Conservation (phyloP, 2,888 invertebrate species). For the Microctonus brassicae region DNA sequence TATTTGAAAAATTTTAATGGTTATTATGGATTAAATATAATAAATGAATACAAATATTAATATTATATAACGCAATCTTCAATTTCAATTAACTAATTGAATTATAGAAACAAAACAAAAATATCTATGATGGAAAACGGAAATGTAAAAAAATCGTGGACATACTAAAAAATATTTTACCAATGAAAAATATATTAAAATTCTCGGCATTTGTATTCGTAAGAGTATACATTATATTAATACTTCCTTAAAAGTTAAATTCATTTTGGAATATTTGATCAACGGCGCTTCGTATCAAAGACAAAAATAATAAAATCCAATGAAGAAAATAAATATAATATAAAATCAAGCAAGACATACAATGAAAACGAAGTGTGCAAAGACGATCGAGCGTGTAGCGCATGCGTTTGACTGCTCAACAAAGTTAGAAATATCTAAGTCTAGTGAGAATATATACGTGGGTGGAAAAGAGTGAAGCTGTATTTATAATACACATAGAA, state of each 20-base stretch:
- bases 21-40: background rate
- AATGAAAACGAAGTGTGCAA: slow-evolving; percentile 4
- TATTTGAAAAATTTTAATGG: background rate
- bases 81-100: background rate
- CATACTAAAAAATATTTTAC: background rate
- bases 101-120: background rate
- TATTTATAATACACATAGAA: background rate
- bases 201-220: background rate
- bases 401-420: slow-evolving; percentile 1
- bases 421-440: background rate
- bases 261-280: background rate
- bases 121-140: no score
- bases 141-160: background rate
- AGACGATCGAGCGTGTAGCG: background rate
- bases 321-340: background rate
- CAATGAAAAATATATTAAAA: background rate
- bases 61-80: background rate
- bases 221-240: background rate
- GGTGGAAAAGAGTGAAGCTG: background rate
- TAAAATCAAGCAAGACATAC: slow-evolving; percentile 5
- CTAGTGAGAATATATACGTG: background rate
- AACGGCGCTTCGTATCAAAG: slow-evolving; percentile 23
- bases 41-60: background rate
- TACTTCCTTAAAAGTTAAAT: background rate
- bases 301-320: background rate